Evolutionary conservation across 2,113 vertebrate species (phyloP), one percentile per base, ranked within the genome.

Genomic region (Corydoras sp.): DNA sequence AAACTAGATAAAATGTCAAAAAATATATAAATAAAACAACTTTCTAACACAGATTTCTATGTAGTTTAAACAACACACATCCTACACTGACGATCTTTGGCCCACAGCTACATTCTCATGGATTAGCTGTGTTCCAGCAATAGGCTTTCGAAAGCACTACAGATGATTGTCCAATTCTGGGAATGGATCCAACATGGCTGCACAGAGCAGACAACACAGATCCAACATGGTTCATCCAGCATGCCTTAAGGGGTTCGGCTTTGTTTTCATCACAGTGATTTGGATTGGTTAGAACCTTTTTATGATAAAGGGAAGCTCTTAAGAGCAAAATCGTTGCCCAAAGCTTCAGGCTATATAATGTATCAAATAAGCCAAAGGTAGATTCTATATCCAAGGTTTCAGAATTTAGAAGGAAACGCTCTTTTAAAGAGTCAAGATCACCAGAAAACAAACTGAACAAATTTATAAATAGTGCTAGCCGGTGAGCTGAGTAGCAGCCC

Each of bases 181-280:
- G 66, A 68, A 59, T 15, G 7, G 35, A 13, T 68, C 66, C 66
- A 68, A 68, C 18, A 29, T 4, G 55, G 35, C 66, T 58, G 55
- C 35, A 48, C 66, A 24, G n/a, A 30, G 54, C 12, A 4, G 5
- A 56, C 35, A 9, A 8, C 31, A 13, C 65, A 58, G 29, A 58
- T 48, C 30, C 65, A n/a, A 24, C n/a, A 58, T 68, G 51, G 31
- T 59, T 49, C 32, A 59, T 32, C 65, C 55, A 59, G 15, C 18
- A 58, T 58, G 54, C 18, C 53, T 18, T 11, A 9, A 31, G 66
- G 56, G 54, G 66, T 58, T 68, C 53, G n/a, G 31, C 15, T 68
- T 68, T 48, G 43, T 53, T 53, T 53, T 53, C 51, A 53, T 53
- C 51, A 53, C 13, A 12, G 51, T 53, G 51, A 10, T 12, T 53